phyloP scores from a whole-genome alignment of 2,888 invertebrate genomes.

The Saturnia pavonia region DNA sequence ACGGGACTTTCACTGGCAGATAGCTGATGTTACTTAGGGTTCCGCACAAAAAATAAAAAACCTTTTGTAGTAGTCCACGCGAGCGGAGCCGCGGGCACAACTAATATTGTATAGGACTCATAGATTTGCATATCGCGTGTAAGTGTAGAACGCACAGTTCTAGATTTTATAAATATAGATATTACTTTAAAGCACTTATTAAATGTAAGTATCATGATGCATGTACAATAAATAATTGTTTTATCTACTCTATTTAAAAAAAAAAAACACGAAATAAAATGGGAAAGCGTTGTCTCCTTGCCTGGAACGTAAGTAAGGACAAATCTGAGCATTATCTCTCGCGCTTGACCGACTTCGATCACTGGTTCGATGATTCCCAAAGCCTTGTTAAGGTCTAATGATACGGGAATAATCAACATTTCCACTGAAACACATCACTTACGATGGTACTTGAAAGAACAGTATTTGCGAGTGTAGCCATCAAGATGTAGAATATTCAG shows the following conservation, averaged over 20 bases:
- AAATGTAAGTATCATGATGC: not conserved
- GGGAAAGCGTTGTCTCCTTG: not conserved
- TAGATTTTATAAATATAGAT: no score
- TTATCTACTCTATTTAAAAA: not conserved
- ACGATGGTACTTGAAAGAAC: not conserved
- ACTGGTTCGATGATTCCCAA: slow-evolving; percentile 67
- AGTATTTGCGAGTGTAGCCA: not conserved
- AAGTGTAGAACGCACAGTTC: no score
- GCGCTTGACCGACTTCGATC: slow-evolving; percentile 77
- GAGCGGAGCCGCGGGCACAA: no score
- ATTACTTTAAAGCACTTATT: not conserved
- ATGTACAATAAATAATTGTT: not conserved
- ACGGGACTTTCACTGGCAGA: no score
- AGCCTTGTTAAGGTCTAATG: slow-evolving; percentile 76
- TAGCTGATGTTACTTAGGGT: no score
- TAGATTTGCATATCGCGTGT: no score
- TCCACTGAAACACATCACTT: slow-evolving; percentile 49
- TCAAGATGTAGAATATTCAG: not conserved
- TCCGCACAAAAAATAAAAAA: no score
- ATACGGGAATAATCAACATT: slow-evolving; percentile 64
- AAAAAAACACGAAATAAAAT: not conserved
- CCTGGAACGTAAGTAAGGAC: slow-evolving; percentile 38
- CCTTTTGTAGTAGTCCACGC: no score
- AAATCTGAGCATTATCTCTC: slow-evolving; percentile 65
- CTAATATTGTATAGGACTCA: no score